These are phyloP conservation scores for Lepus europaeus DNA, from an alignment of 2,113 vertebrate genomes.

Conservation along the genomic window DNA sequence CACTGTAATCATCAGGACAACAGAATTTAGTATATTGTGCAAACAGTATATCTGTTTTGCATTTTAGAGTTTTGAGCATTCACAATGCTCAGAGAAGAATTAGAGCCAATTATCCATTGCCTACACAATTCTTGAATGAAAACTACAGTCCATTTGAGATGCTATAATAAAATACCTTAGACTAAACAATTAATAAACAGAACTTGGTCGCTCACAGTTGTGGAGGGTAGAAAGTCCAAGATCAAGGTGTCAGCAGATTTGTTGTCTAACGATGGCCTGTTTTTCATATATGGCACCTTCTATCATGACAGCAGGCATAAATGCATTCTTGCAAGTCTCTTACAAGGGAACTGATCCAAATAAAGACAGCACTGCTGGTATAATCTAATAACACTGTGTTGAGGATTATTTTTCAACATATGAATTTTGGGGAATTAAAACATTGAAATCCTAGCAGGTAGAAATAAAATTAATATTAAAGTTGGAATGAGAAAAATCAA, in stretches of 20 bases:
- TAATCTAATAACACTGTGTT: background rate
- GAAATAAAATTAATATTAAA: constrained; percentile 28
- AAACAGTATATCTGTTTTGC: background rate
- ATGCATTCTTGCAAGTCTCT: background rate
- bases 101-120: background rate
- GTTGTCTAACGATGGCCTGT: background rate
- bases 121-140: background rate
- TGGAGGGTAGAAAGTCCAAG: background rate
- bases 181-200: background rate
- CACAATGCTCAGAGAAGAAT: background rate
- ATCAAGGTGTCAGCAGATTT: background rate
- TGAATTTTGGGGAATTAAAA: background rate
- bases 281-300: background rate
- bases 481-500: background rate
- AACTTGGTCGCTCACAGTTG: background rate
- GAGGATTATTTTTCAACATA: background rate
- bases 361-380: background rate
- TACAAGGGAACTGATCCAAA: background rate
- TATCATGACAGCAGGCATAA: background rate
- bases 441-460: background rate
- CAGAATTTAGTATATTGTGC: background rate
- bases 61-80: background rate
- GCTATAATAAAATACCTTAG: background rate
- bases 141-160: no score
- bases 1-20: background rate